phyloP scores from a whole-genome alignment of 2,797 vertebrate genomes.

The Molossus molossus region DNA sequence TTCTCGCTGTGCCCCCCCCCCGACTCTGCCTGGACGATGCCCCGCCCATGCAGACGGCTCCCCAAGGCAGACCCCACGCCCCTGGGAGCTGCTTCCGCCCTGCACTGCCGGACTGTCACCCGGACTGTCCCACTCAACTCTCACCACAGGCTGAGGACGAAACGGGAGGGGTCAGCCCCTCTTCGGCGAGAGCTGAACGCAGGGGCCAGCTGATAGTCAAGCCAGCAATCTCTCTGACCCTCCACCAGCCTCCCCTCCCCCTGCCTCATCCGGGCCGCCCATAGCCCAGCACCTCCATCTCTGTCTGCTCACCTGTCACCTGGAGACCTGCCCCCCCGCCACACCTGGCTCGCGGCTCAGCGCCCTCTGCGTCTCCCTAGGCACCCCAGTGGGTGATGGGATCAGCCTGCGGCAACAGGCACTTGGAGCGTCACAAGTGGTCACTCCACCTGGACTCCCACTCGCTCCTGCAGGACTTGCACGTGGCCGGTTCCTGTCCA shows the following conservation, averaged over 20 bases:
- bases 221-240: rapidly evolving
- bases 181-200: rapidly evolving
- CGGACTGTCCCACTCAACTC: rapidly evolving
- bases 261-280: background rate
- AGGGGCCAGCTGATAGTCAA: rapidly evolving
- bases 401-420: rapidly evolving
- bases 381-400: rapidly evolving
- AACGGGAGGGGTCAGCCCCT: background rate
- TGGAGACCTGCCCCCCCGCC: rapidly evolving
- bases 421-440: rapidly evolving
- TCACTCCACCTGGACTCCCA: background rate
- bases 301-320: too few relatives aligned
- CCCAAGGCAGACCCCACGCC: background rate
- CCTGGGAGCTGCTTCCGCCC: rapidly evolving
- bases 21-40: rapidly evolving
- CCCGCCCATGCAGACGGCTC: rapidly evolving
- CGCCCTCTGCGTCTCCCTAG: rapidly evolving
- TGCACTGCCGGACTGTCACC: background rate
- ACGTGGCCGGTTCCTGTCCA: rapidly evolving
- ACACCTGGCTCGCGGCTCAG: rapidly evolving
- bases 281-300: rapidly evolving
- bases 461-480: background rate
- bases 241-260: rapidly evolving
- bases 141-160: rapidly evolving
- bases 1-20: background rate